These are phyloP conservation scores for Prinia subflava DNA, from an alignment of 2,113 vertebrate genomes.

Conservation along the genomic window DNA sequence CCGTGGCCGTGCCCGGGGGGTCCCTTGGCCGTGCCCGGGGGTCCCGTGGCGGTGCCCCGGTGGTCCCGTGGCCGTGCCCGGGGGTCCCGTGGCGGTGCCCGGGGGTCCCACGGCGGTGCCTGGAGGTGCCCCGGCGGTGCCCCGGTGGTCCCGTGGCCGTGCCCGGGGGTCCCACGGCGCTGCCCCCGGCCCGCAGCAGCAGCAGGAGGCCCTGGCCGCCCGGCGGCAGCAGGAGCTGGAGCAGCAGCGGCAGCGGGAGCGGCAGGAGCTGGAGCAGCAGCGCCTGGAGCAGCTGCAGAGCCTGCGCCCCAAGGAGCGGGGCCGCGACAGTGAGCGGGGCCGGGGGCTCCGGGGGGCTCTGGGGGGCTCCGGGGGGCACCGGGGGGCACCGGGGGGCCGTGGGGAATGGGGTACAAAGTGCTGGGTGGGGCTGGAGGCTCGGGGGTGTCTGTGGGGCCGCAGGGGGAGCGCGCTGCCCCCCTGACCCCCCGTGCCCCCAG, in stretches of 20 bases:
- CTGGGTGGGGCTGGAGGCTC: too few species aligned
- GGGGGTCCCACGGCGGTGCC: too few species aligned
- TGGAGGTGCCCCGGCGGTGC: too few species aligned
- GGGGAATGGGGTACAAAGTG: too few species aligned
- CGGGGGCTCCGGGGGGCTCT: background rate
- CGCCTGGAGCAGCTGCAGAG: background rate
- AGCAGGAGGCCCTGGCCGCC: background rate
- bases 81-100: too few species aligned
- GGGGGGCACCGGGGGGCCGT: too few species aligned
- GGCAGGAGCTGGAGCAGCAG: background rate
- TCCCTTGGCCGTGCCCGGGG: too few species aligned
- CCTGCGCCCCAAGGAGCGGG: background rate
- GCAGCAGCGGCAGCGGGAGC: background rate
- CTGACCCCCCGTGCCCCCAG: slow-evolving; percentile 39
- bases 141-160: too few species aligned
- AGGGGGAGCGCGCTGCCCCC: background rate
- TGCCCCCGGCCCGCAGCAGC: background rate
- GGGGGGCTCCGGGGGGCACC: too few species aligned
- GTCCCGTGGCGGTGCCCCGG: too few species aligned
- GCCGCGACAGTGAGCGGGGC: slow-evolving; percentile 76
- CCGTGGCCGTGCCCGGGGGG: too few species aligned
- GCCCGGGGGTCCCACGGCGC: background rate
- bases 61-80: too few species aligned
- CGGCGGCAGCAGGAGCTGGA: background rate
- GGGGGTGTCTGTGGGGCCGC: background rate